Conservation (phyloP, 2,888 invertebrate genomes). For the Acanthoscelides obtectus region DNA sequence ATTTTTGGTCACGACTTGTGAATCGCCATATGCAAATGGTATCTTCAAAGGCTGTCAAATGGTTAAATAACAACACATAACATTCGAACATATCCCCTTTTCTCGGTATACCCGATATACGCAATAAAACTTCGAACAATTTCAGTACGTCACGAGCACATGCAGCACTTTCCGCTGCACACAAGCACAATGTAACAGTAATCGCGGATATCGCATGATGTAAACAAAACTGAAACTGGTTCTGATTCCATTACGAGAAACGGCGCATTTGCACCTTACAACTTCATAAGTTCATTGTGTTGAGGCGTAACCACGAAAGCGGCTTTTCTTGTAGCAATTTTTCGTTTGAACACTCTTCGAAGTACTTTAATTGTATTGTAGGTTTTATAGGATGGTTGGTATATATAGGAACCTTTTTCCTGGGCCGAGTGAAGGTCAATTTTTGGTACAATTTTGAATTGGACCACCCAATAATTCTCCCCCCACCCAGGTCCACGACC, state of each 20-base stretch:
- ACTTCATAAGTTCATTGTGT: not conserved
- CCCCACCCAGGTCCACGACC: too few relatives aligned
- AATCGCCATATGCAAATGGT: too few relatives aligned
- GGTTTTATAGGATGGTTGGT: too few relatives aligned
- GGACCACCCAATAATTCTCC: too few relatives aligned
- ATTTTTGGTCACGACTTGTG: too few relatives aligned
- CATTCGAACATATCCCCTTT: too few relatives aligned
- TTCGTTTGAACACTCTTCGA: not conserved
- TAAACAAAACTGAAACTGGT: not conserved
- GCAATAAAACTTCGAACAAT: not conserved
- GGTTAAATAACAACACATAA: too few relatives aligned
- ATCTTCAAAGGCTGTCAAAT: too few relatives aligned
- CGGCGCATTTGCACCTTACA: not conserved
- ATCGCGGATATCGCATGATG: not conserved
- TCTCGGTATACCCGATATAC: not conserved
- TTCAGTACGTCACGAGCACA: not conserved
- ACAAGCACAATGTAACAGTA: not conserved
- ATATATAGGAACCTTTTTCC: too few relatives aligned
- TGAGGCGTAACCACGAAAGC: not conserved
- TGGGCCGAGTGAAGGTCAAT: too few relatives aligned
- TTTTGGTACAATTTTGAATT: too few relatives aligned
- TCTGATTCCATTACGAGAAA: not conserved
- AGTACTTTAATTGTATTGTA: too few relatives aligned
- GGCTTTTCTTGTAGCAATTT: not conserved
- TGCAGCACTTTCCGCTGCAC: not conserved